Evolutionary conservation across 37 sponge, comb jelly and placozoan genomes (phyloP).

Genomic region (Spongia lamella): DNA sequence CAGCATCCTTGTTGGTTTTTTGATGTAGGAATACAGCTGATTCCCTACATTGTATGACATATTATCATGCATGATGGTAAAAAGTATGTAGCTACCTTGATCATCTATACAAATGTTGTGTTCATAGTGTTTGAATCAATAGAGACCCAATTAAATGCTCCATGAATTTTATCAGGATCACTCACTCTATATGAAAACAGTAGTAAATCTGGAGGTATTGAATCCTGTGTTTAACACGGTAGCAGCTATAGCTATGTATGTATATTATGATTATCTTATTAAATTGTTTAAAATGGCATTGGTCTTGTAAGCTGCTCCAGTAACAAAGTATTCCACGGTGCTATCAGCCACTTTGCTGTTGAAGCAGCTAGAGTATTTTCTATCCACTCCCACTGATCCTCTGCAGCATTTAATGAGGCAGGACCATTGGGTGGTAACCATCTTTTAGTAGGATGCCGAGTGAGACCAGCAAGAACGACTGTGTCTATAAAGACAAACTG

Average conservation of each 20-base stretch:
- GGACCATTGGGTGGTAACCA: slow-evolving; percentile 59
- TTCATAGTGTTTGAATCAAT: slow-evolving; percentile 22
- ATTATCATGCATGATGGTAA: too few relatives aligned
- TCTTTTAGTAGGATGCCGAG: slow-evolving; percentile 53
- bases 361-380: slow-evolving; percentile 63
- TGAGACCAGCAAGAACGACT: slow-evolving; percentile 71
- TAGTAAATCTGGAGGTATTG: slow-evolving; percentile 64
- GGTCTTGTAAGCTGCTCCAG: too few relatives aligned
- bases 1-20: too few relatives aligned
- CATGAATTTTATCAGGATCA: slow-evolving; percentile 51
- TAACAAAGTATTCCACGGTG: too few relatives aligned
- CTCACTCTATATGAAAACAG: slow-evolving; percentile 63
- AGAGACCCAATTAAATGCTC: slow-evolving; percentile 66
- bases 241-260: too few relatives aligned
- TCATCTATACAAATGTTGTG: slow-evolving; percentile 54
- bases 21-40: too few relatives aligned
- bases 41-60: too few relatives aligned
- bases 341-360: slow-evolving; percentile 73
- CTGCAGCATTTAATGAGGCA: slow-evolving; percentile 20
- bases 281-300: too few relatives aligned
- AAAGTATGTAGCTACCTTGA: slow-evolving; percentile 45
- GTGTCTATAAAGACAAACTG: slow-evolving; percentile 88
- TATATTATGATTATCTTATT: too few relatives aligned
- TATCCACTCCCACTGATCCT: slow-evolving; percentile 81
- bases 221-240: slow-evolving; percentile 19